Evolutionary conservation across 30 jellyfish, hydroid and myxozoan genomes (phyloP).

Genomic region (Cassiopea andromeda): DNA sequence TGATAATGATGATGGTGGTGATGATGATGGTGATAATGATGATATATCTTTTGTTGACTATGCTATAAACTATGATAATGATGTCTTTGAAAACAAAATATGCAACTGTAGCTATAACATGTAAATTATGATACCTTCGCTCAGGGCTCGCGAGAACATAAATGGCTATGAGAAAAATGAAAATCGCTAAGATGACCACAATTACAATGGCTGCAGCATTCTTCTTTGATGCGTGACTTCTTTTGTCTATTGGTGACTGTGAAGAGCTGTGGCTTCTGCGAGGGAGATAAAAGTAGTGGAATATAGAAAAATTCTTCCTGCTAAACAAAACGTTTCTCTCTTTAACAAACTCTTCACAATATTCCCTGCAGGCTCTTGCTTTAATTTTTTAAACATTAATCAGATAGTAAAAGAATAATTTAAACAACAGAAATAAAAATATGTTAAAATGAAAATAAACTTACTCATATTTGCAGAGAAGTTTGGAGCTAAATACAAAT

Average conservation of each 20-base stretch:
- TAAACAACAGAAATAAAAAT: not conserved
- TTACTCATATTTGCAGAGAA: constrained; percentile 35
- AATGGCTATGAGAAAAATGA: not conserved
- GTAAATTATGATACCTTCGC: constrained; percentile 39
- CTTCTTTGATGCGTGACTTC: constrained; percentile 14
- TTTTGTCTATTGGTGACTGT: not conserved
- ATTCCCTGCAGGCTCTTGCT: too few species aligned
- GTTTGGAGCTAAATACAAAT: constrained; percentile 28
- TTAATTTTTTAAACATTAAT: too few species aligned
- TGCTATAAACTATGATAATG: too few species aligned
- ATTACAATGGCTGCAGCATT: constrained; percentile 25
- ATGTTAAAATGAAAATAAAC: not conserved
- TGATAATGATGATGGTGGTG: too few species aligned
- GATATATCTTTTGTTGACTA: too few species aligned
- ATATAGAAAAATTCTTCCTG: not conserved
- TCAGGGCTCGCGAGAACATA: constrained; percentile 45
- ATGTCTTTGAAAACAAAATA: too few species aligned
- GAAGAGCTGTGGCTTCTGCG: not conserved
- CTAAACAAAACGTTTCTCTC: not conserved
- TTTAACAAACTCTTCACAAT: too few species aligned
- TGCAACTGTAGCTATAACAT: too few species aligned
- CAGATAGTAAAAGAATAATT: not conserved
- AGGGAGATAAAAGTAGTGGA: not conserved
- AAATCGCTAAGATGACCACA: constrained; percentile 5
- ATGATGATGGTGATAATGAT: too few species aligned